Base-by-base conservation (phyloP, 2,797 vertebrate genomes). In the Poecilia picta region DNA sequence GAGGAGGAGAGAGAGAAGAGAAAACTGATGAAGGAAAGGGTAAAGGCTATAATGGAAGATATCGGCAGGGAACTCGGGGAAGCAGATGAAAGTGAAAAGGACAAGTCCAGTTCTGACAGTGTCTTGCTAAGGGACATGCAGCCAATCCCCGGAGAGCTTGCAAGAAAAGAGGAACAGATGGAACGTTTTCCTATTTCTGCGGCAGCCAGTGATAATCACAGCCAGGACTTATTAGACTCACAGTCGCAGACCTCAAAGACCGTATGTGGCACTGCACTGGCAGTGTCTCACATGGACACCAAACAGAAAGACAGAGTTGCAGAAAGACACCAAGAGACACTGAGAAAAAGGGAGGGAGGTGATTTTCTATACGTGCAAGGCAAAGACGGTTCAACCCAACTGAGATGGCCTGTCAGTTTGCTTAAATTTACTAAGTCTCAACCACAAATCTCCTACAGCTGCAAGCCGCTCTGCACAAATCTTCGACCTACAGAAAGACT, bases 381-480 rank as follows among this genome's bases (percentile, higher is more conserved):
- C 70, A 98, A 96, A 92, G 97, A 99, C 71, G 97, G 97, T 73
- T 94, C 92, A 18, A 96, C 95, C 15, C 93, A 85, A 80, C 92
- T 98, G 72, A 96, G 94, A 81, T 99, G 98, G 98, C 98, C 98
- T 53, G 95, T 95, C 11, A 96, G 97, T 88, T 94, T 97, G 78
- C 91, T 98, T 80, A 94, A 96, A 74, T 97, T 97, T 94, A 99
- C 98, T 77, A 97, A 97, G 91, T 96, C 96, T 20, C 92, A 97
- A 74, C 98, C 98, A 20, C 95, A 92, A 33, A 92, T 99, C 90
- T 98, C 98, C 73, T 99, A 98, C 81, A 98, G 98, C 88, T 97
- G 97, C 93, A 99, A 98, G 83, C 98, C 97, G 66, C 85, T 97
- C 76, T 95, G 95, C 89, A 95, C 96, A 83, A 95, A 96, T 88